These are phyloP conservation scores for Acleris sparsana DNA, from an alignment of 2,888 invertebrate species.

Conservation along the genomic window DNA sequence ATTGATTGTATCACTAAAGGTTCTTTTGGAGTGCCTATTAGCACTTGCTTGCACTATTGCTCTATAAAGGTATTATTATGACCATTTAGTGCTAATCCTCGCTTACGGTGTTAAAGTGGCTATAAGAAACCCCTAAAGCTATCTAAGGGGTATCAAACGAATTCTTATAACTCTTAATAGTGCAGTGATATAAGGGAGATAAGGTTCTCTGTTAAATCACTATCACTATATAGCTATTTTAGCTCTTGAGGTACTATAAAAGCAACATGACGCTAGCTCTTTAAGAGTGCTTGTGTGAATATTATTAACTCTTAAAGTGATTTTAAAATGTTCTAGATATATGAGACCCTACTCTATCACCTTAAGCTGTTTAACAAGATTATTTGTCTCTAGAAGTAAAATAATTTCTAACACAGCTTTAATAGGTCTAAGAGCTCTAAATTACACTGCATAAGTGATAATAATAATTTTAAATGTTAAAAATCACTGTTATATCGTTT, in stretches of 20 bases:
- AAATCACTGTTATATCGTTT: neutral
- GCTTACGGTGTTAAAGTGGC: conserved; percentile 2
- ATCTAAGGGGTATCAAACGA: neutral
- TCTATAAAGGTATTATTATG: neutral
- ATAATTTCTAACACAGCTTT: neutral
- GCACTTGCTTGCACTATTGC: neutral
- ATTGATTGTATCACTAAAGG: conserved; percentile 1
- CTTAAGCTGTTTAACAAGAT: conserved; percentile 1
- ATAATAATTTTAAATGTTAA: neutral
- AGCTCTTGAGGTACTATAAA: neutral
- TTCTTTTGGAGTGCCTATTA: conserved; percentile 2
- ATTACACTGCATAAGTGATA: neutral
- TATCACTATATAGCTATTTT: neutral
- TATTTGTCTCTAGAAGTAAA: neutral
- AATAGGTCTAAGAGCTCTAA: neutral
- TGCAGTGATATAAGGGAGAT: neutral
- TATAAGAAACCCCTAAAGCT: neutral
- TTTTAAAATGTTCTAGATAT: neutral
- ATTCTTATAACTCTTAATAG: conserved; percentile 6
- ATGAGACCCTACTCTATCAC: neutral
- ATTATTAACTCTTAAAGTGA: neutral
- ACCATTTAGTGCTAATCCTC: neutral
- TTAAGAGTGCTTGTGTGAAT: conserved; percentile 1
- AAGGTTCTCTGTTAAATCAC: too few species aligned
- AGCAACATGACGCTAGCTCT: conserved; percentile 1